Evolutionary conservation across 2,888 invertebrate genomes (phyloP), one percentile per base, ranked within the genome.

Genomic region (Agrenia bidenticulata): DNA sequence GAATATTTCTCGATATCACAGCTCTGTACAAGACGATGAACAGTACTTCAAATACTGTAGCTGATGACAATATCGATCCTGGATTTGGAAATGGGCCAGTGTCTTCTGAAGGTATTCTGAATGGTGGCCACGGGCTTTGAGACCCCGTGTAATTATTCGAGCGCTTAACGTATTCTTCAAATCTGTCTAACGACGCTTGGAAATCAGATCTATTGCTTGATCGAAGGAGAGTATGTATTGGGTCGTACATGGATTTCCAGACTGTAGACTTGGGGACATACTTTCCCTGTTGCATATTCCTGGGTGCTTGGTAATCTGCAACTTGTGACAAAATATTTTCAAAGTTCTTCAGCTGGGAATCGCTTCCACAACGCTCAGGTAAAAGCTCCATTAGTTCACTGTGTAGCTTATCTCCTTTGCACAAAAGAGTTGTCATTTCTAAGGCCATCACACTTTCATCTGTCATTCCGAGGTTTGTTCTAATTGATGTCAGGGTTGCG

Each of bases 231-330:
- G 95, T 93, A 80, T 95, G 94, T 62, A 97, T 84, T 1, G 97
- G 97, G 82, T 97, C 95, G 80, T 92, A 97, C 78, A 92, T 87
- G 72, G 87, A 85, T 79, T 92, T 89, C 96, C 96, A 97, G n/a
- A 94, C 89, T 15, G 84, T 82, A 11, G 88, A 84, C 79, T 89
- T 90, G 41, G 75, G 95, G 87, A 78, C 89, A 88, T 83, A 96
- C 88, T 84, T 94, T 83, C 64, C 96, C 89, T 82, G 96, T 88
- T 81, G 87, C 78, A 83, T 80, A 63, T 85, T 86, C 42, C 88
- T 91, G 1, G 95, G 96, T 0, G 92, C 32, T 73, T 90, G 88
- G 80, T 91, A 94, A 50, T 89, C 88, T 1, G 93, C 90, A 21
- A 93, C 83, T 87, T 88, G 78, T 67, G 88, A 88, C 59, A 94